phyloP scores from a whole-genome alignment of 2,797 vertebrate species.

The Bovichtus variegatus region DNA sequence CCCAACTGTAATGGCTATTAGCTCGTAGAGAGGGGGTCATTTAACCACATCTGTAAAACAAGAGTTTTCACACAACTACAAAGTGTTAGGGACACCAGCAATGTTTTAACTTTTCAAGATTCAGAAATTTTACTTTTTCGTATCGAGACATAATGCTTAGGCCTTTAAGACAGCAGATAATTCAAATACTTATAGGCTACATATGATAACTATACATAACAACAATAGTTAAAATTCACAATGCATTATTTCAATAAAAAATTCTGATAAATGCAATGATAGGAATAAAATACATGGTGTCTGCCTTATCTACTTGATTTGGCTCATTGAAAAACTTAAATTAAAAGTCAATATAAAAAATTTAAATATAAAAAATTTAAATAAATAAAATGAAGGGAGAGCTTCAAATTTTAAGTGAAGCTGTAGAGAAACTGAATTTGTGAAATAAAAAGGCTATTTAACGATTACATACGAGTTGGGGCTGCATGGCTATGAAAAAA shows the following conservation, averaged over 20 bases:
- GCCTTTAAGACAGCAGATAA: conserved; percentile 6
- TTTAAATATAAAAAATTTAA: background rate
- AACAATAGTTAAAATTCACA: background rate
- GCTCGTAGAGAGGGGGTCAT: conserved; percentile 86
- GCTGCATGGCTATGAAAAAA: background rate
- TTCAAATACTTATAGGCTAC: conserved; percentile 9
- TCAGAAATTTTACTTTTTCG: conserved; percentile 25
- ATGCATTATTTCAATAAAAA: conserved; percentile 7
- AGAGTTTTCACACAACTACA: conserved; percentile 96
- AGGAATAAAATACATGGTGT: conserved; percentile 59
- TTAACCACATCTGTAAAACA: conserved; percentile 97
- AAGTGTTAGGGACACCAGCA: conserved; percentile 83
- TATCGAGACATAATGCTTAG: background rate
- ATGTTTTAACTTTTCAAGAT: conserved; percentile 42
- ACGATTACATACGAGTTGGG: background rate
- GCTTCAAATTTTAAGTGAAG: background rate
- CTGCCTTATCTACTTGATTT: conserved; percentile 75
- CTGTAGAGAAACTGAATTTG: background rate
- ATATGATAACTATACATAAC: conserved; percentile 7
- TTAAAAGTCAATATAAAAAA: background rate
- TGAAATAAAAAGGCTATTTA: background rate
- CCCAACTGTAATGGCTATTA: conserved; percentile 93
- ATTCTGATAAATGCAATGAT: conserved; percentile 7
- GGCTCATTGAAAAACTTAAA: background rate
- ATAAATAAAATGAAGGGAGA: too few relatives aligned